Base-by-base conservation (phyloP, 1,140 invertebrate species). In the Riptortus pedestris region DNA sequence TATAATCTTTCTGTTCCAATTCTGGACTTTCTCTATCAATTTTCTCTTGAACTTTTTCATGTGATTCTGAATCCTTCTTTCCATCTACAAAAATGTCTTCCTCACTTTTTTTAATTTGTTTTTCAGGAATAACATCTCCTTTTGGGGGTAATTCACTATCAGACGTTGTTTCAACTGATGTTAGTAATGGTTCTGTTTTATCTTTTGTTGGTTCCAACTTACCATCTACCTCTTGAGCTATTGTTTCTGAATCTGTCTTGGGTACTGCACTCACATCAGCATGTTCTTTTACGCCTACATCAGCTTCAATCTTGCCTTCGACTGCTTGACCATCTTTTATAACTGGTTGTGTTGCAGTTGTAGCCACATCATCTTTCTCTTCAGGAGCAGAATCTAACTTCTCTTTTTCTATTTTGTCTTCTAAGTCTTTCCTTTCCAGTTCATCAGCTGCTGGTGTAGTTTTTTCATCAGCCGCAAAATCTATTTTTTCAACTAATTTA, bases 1-100 rank as follows among this genome's bases (percentile, higher is more conserved):
- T 22, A 27, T 33, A 20, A 9, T 43, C 65, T 20, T 64, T 74
- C 69, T 24, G 72, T 66, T 71, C 76, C 61, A 75, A 73, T 24
- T 51, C 48, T 24, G 7, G 7, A 9, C 22, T 7, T 51, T 51
- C 48, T 9, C n/a, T 43, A 11, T 43, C n/a, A 11, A 43, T 11
- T 45, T 60, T 29, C 14, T 26, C 59, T 26, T 60, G n/a, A 14
- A 60, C 27, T 5, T 47, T 62, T 67, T 77, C 71, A 72, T n/a
- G n/a, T n/a, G n/a, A n/a, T n/a, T n/a, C n/a, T n/a, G n/a, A n/a
- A n/a, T n/a, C n/a, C 64, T 2, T 62, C 47, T 58, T 62, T 22
- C 38, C 18, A 24, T 62, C 47, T 48, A 58, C 45, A 7, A 68
- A 61, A 27, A 63, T 48, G 16, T 51, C 20, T 62, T 64, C 18